Base-by-base conservation (phyloP, 2,797 vertebrate genomes). In the Gymnoscopelus microlampas region DNA sequence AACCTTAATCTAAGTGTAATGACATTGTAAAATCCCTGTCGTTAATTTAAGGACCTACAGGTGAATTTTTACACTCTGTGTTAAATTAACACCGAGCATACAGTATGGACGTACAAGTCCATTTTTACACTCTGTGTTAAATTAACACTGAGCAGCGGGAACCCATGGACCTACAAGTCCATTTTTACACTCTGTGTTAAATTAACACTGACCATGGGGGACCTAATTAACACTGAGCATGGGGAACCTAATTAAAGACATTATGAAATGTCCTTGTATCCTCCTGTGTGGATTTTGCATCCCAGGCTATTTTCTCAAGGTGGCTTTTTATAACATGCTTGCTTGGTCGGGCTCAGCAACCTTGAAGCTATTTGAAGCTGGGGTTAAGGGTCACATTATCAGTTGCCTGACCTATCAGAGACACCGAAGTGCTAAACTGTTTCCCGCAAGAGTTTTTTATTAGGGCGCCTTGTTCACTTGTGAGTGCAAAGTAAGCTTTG, bases 361-460 rank as follows among this genome's bases (percentile, higher is more conserved):
- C 75, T 79, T 44, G 19, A 76, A 73, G 74, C 87, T 90, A 85
- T 92, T 91, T 87, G 80, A 85, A 80, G 83, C 74, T 44, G 68
- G 32, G 78, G 64, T 78, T 66, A 53, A 19, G 73, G 84, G 85
- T 89, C 85, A 85, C 24, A 12, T 88, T 80, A 87, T 83, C 75
- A 70, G 76, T 86, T 74, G 71, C 70, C 59, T 57, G 82, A 85
- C 82, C 77, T 76, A 76, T 84, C 82, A 66, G 57, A 64, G 39
- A 47, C 68, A 73, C 70, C 74, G 29, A 70, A 47, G 83, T 87
- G 77, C 82, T 78, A 67, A 81, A 81, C 71, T 74, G 78, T 82
- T 82, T 83, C 63, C 66, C 14, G 0, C 53, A 78, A 80, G 49
- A 60, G 57, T 59, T 81, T 86, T 62, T 81, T 82, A 74, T 84